Conservation (phyloP, 2,113 vertebrate species). For the Strix aluco region DNA sequence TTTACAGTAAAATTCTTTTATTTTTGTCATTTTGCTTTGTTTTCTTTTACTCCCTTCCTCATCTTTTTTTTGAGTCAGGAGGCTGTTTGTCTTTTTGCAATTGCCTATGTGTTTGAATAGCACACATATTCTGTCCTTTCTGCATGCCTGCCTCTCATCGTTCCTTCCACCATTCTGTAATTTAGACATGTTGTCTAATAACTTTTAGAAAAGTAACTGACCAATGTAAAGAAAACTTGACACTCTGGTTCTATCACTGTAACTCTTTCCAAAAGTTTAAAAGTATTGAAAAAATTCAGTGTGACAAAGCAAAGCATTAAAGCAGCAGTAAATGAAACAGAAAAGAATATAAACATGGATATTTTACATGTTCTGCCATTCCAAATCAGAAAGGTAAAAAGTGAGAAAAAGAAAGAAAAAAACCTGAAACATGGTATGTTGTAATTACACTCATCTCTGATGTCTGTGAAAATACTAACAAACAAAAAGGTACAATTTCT, state of each 20-base stretch:
- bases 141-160: not conserved
- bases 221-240: not conserved
- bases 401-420: not conserved
- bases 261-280: not conserved
- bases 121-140: not conserved
- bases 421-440: accelerated
- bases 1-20: not conserved
- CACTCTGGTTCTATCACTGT: not conserved
- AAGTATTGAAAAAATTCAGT: not conserved
- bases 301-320: not conserved
- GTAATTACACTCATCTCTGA: not conserved
- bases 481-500: not conserved
- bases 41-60: not conserved
- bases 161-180: not conserved
- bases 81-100: not conserved
- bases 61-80: not conserved
- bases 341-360: not conserved
- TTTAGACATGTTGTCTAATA: not conserved
- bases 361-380: not conserved
- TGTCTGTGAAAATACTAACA: not conserved
- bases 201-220: not conserved
- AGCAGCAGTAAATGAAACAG: not conserved
- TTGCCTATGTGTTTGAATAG: not conserved
- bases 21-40: not conserved
- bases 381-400: not conserved